Percentiles rank a stretch among this genome's conserved stretches.
These are phyloP conservation scores for Blennius ocellaris DNA, from an alignment of 2,113 vertebrate genomes.

Conservation along the genomic window DNA sequence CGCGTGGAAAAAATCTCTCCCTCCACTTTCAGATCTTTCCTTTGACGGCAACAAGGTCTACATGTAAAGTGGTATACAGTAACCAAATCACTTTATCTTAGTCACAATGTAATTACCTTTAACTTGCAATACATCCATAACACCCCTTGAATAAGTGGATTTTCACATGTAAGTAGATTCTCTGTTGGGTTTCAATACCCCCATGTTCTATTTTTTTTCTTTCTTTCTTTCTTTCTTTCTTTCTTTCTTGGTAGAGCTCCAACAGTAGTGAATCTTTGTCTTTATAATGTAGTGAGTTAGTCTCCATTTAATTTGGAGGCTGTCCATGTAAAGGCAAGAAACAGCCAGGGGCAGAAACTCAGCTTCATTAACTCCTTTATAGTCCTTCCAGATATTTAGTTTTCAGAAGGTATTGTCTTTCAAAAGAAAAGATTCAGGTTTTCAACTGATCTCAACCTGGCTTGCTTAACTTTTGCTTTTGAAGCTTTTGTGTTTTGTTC, in stretches of 20 bases:
- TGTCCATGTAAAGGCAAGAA: constrained; percentile 48
- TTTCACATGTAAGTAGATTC: constrained; percentile 4
- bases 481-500: background rate
- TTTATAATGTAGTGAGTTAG: constrained; percentile 53
- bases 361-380: constrained; percentile 17
- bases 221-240: background rate
- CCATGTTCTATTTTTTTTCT: background rate
- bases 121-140: background rate
- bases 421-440: constrained; percentile 12
- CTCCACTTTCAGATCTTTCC: constrained; percentile 27
- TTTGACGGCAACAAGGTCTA: constrained; percentile 29
- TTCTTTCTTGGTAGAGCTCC: background rate
- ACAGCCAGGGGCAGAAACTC: constrained; percentile 53
- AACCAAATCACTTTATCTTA: too few species aligned
- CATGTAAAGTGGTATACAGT: background rate
- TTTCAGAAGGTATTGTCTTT: constrained; percentile 22
- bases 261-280: constrained; percentile 44
- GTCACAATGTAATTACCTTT: too few species aligned
- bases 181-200: background rate
- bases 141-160: background rate
- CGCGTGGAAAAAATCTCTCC: constrained; percentile 31
- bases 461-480: constrained; percentile 2
- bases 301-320: constrained; percentile 43
- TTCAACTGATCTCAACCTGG: background rate
- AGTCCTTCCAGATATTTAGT: background rate